phyloP scores from a whole-genome alignment of 2,113 vertebrate genomes.

The Haliaeetus leucogaster region DNA sequence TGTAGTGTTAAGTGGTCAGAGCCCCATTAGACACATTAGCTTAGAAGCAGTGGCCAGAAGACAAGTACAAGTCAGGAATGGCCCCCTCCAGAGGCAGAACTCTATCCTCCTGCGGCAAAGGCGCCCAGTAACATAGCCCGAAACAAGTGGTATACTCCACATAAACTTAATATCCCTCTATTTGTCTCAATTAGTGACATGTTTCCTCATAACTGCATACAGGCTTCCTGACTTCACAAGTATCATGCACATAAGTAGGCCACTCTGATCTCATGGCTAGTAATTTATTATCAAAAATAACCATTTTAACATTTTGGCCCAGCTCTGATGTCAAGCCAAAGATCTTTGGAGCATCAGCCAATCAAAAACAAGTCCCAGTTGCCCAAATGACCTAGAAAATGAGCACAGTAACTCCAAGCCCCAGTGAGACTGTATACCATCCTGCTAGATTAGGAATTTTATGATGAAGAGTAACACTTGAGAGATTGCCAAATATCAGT shows the following conservation, averaged over 20 bases:
- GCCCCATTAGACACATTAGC: neutral
- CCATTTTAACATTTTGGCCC: neutral
- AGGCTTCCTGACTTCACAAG: neutral
- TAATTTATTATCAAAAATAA: neutral
- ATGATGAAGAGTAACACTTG: neutral
- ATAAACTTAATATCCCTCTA: neutral
- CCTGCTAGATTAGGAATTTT: neutral
- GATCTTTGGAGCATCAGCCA: neutral
- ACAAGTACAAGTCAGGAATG: neutral
- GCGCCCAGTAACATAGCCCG: neutral
- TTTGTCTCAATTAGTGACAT: neutral
- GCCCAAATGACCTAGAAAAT: neutral
- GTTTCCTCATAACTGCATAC: neutral
- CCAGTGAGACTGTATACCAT: neutral
- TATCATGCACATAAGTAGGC: neutral
- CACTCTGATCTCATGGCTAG: neutral
- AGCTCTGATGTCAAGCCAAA: neutral
- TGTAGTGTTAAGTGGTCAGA: neutral
- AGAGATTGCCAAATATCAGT: neutral
- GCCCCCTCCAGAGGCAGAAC: neutral
- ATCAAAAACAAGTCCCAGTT: neutral
- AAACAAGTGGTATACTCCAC: neutral
- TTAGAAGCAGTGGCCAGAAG: neutral
- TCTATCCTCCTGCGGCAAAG: rapidly evolving
- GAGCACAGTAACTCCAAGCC: neutral